Evolutionary conservation across 1,140 invertebrate genomes (phyloP).

Genomic region (Dryas iulia): DNA sequence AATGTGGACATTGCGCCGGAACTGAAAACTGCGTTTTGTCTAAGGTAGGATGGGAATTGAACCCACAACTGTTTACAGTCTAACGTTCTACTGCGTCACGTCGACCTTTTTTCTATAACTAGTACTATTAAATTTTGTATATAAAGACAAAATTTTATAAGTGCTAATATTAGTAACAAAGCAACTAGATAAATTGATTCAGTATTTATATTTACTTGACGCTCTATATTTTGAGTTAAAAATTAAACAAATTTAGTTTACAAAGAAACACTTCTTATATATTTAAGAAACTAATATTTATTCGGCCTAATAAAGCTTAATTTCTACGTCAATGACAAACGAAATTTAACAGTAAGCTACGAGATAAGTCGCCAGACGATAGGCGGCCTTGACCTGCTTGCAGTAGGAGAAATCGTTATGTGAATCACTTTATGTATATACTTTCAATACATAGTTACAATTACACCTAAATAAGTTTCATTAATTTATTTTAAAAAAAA

Average conservation of each 20-base stretch:
- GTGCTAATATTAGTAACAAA: too few relatives aligned
- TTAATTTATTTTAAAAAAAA: not conserved
- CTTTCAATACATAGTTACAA: not conserved
- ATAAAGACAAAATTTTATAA: too few relatives aligned
- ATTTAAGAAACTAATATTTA: not conserved
- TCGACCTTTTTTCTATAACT: too few relatives aligned
- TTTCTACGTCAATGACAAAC: not conserved
- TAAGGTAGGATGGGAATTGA: too few relatives aligned
- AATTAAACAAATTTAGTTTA: not conserved
- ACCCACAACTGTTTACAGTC: too few relatives aligned
- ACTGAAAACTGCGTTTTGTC: too few relatives aligned
- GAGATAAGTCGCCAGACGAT: slow-evolving; percentile 1
- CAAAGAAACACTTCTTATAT: not conserved
- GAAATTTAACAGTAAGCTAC: slow-evolving; percentile 12
- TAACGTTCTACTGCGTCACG: too few relatives aligned
- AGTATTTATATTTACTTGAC: too few relatives aligned
- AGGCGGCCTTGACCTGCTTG: not conserved
- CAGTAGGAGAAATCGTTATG: not conserved
- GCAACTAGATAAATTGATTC: not conserved
- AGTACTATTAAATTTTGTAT: too few relatives aligned
- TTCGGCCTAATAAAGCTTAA: not conserved
- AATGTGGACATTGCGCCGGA: too few relatives aligned
- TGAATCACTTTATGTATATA: not conserved
- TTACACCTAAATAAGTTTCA: not conserved
- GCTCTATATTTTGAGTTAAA: too few relatives aligned